A percentile compares a stretch with the other conserved stretches of the same genome.
Conservation (phyloP, 2,888 invertebrate species). For the Hesperia comma region DNA sequence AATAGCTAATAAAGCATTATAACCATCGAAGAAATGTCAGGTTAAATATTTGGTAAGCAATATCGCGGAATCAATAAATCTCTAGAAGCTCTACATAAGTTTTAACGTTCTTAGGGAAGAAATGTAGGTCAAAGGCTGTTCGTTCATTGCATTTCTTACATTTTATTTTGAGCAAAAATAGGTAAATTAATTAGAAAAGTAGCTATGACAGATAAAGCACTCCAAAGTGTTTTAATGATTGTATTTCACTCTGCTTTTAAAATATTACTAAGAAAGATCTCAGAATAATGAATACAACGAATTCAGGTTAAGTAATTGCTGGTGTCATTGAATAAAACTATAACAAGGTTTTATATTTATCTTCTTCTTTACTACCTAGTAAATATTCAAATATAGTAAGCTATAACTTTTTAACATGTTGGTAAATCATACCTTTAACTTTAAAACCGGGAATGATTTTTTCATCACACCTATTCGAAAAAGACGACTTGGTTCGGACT, state of each 20-base stretch:
- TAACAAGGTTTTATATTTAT: background rate
- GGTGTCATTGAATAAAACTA: background rate
- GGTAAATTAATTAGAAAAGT: conserved; percentile 29
- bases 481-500: too few species aligned
- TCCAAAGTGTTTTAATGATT: conserved; percentile 1
- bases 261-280: conserved; percentile 5
- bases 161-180: background rate
- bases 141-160: conserved; percentile 12
- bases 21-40: background rate
- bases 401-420: too few species aligned
- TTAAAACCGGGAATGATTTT: too few species aligned
- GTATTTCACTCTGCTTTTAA: conserved; percentile 9
- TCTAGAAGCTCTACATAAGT: background rate
- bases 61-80: background rate
- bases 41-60: background rate
- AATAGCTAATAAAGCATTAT: too few species aligned
- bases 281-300: background rate
- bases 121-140: conserved; percentile 10
- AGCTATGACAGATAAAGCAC: conserved; percentile 13
- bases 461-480: too few species aligned
- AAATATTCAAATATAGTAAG: too few species aligned
- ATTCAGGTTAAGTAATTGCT: conserved; percentile 19
- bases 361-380: too few species aligned
- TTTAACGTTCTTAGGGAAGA: background rate
- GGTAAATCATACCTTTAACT: too few species aligned